Evolutionary conservation across 30 jellyfish, hydroid and myxozoan genomes (phyloP).

Genomic region (Cassiopea xamachana): DNA sequence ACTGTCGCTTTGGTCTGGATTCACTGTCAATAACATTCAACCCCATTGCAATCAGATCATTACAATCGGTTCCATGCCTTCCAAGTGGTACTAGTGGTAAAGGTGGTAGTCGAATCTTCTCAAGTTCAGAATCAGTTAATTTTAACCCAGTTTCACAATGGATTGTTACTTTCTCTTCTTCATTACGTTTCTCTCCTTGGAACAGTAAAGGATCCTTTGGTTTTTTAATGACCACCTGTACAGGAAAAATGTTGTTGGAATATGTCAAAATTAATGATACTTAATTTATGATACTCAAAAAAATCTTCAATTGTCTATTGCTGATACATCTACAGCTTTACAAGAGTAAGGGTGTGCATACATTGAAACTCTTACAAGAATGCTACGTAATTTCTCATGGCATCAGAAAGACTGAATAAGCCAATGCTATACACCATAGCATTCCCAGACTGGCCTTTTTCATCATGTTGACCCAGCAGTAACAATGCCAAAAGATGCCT

Average conservation of each 20-base stretch:
- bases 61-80: conserved; percentile 86
- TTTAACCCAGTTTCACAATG: conserved; percentile 77
- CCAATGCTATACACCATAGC: too few species aligned
- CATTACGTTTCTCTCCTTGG: conserved; percentile 73
- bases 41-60: conserved; percentile 77
- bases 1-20: conserved; percentile 84
- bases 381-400: too few species aligned
- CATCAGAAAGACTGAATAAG: too few species aligned
- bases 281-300: too few species aligned
- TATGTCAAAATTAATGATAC: background rate
- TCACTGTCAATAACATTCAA: conserved; percentile 81
- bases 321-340: too few species aligned
- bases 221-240: conserved; percentile 73
- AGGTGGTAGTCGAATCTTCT: conserved; percentile 80
- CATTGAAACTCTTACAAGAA: too few species aligned
- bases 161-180: conserved; percentile 67
- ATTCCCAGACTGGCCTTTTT: too few species aligned
- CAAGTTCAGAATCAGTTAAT: conserved; percentile 55
- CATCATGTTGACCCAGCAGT: too few species aligned
- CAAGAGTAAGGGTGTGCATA: too few species aligned
- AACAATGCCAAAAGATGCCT: too few species aligned
- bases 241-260: background rate
- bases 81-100: conserved; percentile 93
- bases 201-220: conserved; percentile 79
- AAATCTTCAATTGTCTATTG: too few species aligned